Evolutionary conservation across 2,797 vertebrate genomes (phyloP), one percentile per base, ranked within the genome.

Genomic region (Decapterus maruadsi): DNA sequence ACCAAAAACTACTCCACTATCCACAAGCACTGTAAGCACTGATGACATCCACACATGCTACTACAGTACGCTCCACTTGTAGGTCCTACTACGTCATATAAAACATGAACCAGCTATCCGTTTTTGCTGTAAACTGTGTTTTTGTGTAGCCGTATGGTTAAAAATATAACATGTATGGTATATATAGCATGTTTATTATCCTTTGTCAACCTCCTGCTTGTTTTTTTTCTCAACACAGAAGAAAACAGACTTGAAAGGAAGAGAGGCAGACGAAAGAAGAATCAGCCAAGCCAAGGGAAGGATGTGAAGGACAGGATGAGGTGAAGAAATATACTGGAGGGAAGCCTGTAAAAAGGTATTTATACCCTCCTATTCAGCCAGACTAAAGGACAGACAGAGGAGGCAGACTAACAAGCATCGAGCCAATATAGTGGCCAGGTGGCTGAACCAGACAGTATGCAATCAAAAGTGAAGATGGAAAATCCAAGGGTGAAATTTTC

Each of bases 231-330:
- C 45, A 81, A 65, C 54, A 36, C 20, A 80, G 68, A 60, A 68
- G 62, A 88, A 80, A 87, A 82, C 38, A 38, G 58, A 68, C 34
- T 45, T 42, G 26, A 80, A 81, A 87, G 92, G 91, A 93, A 94
- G 93, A 89, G 91, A 90, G 70, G 53, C 82, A 87, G 86, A 91
- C 80, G 76, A 92, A 87, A 90, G 83, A 86, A 86, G 87, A 90
- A 91, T 88, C 57, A n/a, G n/a, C n/a, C n/a, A 36, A 81, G 80
- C 34, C 1, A 6, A 78, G 72, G 87, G 86, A 89, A 92, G 88
- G 90, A 93, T 88, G 84, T 89, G 78, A 90, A 89, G 84, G 73
- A 91, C 90, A 91, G 90, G 93, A 93, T 82, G 88, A 89, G 81
- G 81, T 77, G 77, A 79, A 90, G 86, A 90, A 86, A 81, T 76